These are phyloP conservation scores for Pseudomugil gertrudae DNA, from an alignment of 2,797 vertebrate species.

Conservation along the genomic window DNA sequence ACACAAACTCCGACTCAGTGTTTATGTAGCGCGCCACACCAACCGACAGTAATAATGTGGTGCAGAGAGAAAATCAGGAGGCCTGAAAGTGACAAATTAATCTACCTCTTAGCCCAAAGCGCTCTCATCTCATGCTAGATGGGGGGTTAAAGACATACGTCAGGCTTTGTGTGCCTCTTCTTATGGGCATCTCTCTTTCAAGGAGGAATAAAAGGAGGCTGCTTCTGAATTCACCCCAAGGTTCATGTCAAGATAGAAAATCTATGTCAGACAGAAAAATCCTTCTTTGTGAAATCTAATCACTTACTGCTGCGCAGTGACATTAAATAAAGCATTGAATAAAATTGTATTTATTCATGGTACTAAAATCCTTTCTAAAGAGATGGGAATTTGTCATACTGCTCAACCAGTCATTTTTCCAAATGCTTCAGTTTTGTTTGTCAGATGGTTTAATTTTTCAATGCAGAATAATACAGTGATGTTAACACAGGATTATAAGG, in stretches of 20 bases:
- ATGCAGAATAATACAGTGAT: slow-evolving; percentile 15
- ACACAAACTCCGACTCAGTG: neutral
- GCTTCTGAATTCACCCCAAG: slow-evolving; percentile 22
- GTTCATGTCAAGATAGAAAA: slow-evolving; percentile 24
- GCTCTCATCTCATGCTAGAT: slow-evolving; percentile 33
- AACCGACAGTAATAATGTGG: slow-evolving; percentile 4
- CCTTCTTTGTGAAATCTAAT: slow-evolving; percentile 29
- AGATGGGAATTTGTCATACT: slow-evolving; percentile 14
- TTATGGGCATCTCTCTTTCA: slow-evolving; percentile 26
- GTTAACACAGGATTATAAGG: slow-evolving; percentile 11
- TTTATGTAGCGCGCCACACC: slow-evolving; percentile 16
- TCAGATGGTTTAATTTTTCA: slow-evolving; percentile 12
- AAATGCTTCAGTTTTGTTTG: neutral
- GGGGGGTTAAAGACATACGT: slow-evolving; percentile 47
- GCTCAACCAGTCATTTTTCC: slow-evolving; percentile 10
- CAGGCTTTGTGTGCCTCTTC: slow-evolving; percentile 46
- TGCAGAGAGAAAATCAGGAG: neutral
- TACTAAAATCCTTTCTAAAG: slow-evolving; percentile 12
- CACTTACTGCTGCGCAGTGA: slow-evolving; percentile 11
- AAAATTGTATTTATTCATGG: neutral
- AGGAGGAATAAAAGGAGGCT: slow-evolving; percentile 33
- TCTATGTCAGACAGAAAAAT: slow-evolving; percentile 9
- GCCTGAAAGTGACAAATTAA: slow-evolving; percentile 54
- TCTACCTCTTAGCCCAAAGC: slow-evolving; percentile 41
- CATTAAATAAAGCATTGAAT: slow-evolving; percentile 21